phyloP scores from a whole-genome alignment of 2,888 invertebrate genomes.

The Tenthredo livida region DNA sequence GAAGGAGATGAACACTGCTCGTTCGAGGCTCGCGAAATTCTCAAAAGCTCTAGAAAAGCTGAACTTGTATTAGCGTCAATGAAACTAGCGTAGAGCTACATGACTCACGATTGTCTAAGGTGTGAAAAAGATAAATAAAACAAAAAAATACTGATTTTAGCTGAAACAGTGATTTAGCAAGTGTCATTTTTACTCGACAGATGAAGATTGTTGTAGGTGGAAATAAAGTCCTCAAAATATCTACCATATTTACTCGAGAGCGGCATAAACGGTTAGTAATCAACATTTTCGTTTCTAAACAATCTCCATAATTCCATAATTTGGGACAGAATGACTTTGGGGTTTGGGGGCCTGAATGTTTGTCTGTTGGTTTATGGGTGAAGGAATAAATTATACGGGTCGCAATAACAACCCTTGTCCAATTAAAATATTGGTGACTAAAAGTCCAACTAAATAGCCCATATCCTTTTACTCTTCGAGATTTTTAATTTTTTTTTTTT shows the following conservation, averaged over 20 bases:
- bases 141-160: background rate
- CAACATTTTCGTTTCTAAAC: conserved; percentile 26
- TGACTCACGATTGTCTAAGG: background rate
- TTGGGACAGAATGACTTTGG: conserved; percentile 14
- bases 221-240: background rate
- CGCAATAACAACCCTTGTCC: conserved; percentile 25
- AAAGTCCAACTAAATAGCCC: background rate
- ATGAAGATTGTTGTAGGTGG: background rate
- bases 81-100: background rate
- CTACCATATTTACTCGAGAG: background rate
- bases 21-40: background rate
- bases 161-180: background rate
- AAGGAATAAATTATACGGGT: conserved; percentile 25
- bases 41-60: background rate
- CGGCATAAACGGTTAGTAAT: conserved; percentile 1
- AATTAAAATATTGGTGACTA: conserved; percentile 17
- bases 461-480: background rate
- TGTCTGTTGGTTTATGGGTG: conserved; percentile 12
- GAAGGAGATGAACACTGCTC: background rate
- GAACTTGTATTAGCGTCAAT: background rate
- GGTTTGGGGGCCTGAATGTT: conserved; percentile 1
- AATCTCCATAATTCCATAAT: conserved; percentile 47
- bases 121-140: background rate
- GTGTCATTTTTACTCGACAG: background rate
- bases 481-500: background rate